Evolutionary conservation across 2,888 invertebrate species (phyloP).

Genomic region (Ceraclea dissimilis): DNA sequence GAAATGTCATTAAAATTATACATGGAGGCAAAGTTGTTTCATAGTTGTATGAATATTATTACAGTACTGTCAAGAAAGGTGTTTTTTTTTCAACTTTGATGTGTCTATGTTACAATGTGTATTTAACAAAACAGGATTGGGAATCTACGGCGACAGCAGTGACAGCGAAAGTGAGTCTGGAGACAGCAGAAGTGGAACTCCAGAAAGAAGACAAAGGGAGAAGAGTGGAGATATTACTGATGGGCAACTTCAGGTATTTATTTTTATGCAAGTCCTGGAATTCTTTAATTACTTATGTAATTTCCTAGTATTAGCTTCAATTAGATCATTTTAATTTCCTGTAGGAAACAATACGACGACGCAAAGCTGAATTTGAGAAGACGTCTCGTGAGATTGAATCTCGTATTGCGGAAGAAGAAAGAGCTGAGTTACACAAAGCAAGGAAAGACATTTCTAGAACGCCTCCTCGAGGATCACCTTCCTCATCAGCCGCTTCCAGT

Average conservation of each 20-base stretch:
- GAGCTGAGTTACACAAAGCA: slow-evolving; percentile 27
- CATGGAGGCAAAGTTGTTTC: too few relatives aligned
- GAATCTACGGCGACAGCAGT: slow-evolving; percentile 73
- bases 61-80: too few relatives aligned
- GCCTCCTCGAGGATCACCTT: slow-evolving; percentile 38
- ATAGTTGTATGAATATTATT: too few relatives aligned
- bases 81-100: too few relatives aligned
- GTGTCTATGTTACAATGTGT: neutral
- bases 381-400: slow-evolving; percentile 73
- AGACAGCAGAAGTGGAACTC: slow-evolving; percentile 26
- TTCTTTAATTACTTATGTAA: too few relatives aligned
- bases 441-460: slow-evolving; percentile 31
- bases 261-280: too few relatives aligned
- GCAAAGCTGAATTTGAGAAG: slow-evolving; percentile 61
- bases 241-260: slow-evolving; percentile 61
- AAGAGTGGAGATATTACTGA: slow-evolving; percentile 54
- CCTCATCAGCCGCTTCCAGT: slow-evolving; percentile 24
- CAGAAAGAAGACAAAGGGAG: slow-evolving; percentile 31
- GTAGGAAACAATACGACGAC: slow-evolving; percentile 56
- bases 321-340: too few relatives aligned
- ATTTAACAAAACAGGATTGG: slow-evolving; percentile 58
- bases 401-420: slow-evolving; percentile 31
- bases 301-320: neutral
- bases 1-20: too few relatives aligned
- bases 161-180: slow-evolving; percentile 51